Evolutionary conservation across 2,113 vertebrate genomes (phyloP).

Genomic region (Martes martes): DNA sequence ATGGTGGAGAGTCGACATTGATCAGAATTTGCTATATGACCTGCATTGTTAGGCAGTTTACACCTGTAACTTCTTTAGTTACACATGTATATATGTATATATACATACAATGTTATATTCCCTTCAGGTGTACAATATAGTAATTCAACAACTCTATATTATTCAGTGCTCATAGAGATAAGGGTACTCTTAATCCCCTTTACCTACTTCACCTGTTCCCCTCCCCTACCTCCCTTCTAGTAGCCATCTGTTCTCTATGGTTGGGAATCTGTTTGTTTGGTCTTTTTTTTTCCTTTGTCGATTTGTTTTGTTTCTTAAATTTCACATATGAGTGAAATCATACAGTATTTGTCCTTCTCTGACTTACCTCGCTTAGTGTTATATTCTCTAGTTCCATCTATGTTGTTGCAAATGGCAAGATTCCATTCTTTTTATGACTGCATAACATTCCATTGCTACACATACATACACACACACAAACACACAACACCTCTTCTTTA

Average conservation of each 20-base stretch:
- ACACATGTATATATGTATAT: too few species aligned
- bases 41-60: not conserved
- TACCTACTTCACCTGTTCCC: not conserved
- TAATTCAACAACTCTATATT: not conserved
- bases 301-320: not conserved
- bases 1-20: not conserved
- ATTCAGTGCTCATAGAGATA: not conserved
- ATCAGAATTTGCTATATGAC: not conserved
- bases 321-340: not conserved
- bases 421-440: too few species aligned
- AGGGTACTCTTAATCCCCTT: not conserved
- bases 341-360: too few species aligned
- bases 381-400: too few species aligned
- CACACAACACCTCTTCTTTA: too few species aligned
- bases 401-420: too few species aligned
- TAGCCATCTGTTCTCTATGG: not conserved
- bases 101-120: not conserved
- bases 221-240: not conserved
- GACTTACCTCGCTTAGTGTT: too few species aligned
- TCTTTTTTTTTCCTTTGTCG: not conserved
- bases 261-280: not conserved
- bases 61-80: not conserved
- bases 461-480: too few species aligned
- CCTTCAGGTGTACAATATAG: not conserved
- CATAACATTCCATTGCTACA: too few species aligned